These are phyloP conservation scores for Contarinia nasturtii DNA, from an alignment of 1,140 invertebrate species.

Conservation along the genomic window DNA sequence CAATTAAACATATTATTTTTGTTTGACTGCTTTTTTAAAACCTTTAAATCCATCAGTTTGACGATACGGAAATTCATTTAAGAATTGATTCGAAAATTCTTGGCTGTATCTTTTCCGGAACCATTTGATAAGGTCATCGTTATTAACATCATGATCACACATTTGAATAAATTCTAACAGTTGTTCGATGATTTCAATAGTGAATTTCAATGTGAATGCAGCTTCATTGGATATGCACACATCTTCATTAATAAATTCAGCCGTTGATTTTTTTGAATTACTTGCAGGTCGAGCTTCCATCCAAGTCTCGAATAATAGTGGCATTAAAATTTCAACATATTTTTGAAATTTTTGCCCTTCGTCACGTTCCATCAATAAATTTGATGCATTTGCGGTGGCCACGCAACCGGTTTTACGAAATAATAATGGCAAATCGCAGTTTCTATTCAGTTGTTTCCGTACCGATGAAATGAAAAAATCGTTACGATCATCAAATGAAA, in stretches of 20 bases:
- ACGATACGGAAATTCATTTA: conserved; percentile 32
- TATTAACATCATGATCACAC: conserved; percentile 16
- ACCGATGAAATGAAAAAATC: not conserved
- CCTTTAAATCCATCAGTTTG: conserved; percentile 8
- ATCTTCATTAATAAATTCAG: conserved; percentile 14
- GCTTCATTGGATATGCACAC: conserved; percentile 32
- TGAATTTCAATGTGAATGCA: conserved; percentile 30
- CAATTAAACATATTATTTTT: conserved; percentile 4
- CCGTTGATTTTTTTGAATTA: conserved; percentile 13
- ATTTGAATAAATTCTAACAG: conserved; percentile 31
- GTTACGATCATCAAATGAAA: not conserved
- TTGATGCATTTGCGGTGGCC: conserved; percentile 9
- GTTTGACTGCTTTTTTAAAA: no score
- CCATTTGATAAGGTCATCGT: conserved; percentile 20
- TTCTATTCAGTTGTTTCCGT: not conserved
- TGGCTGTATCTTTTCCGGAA: conserved; percentile 30
- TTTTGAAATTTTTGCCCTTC: conserved; percentile 25
- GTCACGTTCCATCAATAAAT: conserved; percentile 16
- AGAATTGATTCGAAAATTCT: conserved; percentile 28
- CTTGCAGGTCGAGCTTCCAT: conserved; percentile 36
- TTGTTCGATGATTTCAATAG: conserved; percentile 31
- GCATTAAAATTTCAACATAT: conserved; percentile 39
- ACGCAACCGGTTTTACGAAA: conserved; percentile 6
- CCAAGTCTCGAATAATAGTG: conserved; percentile 54
- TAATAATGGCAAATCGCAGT: conserved; percentile 1